Base-by-base conservation (phyloP, 2,888 invertebrate species). In the Uloborus plumipes region DNA sequence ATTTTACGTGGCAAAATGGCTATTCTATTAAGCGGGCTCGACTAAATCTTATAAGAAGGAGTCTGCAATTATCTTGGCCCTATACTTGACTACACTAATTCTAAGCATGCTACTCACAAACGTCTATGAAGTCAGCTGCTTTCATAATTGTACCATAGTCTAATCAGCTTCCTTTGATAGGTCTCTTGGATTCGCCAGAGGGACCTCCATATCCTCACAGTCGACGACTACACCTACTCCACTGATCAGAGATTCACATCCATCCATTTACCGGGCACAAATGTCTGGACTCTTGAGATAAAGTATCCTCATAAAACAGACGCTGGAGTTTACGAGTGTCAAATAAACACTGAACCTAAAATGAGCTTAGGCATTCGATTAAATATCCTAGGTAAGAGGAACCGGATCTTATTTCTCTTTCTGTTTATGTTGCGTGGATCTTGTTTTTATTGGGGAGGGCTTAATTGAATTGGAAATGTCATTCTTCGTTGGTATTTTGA, bases 221-320 rank as follows among this genome's bases (percentile, higher is more conserved):
- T 95, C 84, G 95, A 94, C 85, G 93, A 93, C 75, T 96, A 95
- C 90, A 96, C 95, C 85, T 96, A 96, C 91, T 95, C 95, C 83
- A 94, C 94, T 88, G 96, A 96, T 91, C 95, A 95, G 91, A 92
- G 95, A 87, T 96, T 95, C 91, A 94, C 95, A 91, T 94, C 94
- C 79, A 92, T 94, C 87, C 94, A 94, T 90, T 93, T 94, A 88
- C 92, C 93, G 87, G 94, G 93, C 88, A 93, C 93, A 86, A 95
- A 95, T 89, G 96, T 96, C 90, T 96, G 96, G 96, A 96, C 95
- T 87, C 91, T 97, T 87, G 95, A 95, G 91, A 94, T 97, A 89
- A 95, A 96, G 91, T 96, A 95, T 94, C 94, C 95, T 84, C 96
- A 96, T 90, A 94, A 94, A 90, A 91, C 95, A 85, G 96, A 96